Base-by-base conservation (phyloP, 1,140 invertebrate genomes). In the Vollenhovia emeryi region DNA sequence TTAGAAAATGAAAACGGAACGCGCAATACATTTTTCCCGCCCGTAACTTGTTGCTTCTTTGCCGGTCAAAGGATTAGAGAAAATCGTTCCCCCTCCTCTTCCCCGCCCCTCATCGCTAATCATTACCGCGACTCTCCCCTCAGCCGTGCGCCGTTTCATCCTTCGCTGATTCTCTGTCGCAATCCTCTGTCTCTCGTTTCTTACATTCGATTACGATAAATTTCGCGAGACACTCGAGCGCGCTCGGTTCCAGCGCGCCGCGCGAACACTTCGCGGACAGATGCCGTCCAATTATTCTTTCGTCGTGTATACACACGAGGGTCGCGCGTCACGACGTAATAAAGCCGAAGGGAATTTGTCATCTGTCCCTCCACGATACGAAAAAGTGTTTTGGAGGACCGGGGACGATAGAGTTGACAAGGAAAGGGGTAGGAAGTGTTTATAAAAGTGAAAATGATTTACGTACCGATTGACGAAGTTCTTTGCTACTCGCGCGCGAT, bases 261-360 rank as follows among this genome's bases (percentile, higher is more conserved):
- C 62, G 76, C 45, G 64, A 69, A 66, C 52, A 66, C 52, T 86
- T 71, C 74, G 74, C 88, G 75, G 85, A 73, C 64, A 87, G 69
- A 90, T 90, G 85, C 89, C 89, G 89, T 90, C 89, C 89, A 86
- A 88, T 84, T 75, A 88, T 89, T 24, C 79, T 89, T 86, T 89
- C 87, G 84, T 36, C 52, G 64, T 52, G 11, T 48, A 33, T 36
- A 59, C 43, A 40, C 27, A 55, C 66, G 66, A 48, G 27, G 18
- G 18, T 45, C 64, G 43, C 40, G 52, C 13, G 50, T 80, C 45
- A 21, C n/a, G 75, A 64, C 64, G 5, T 13, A 40, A 15, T 82
- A 59, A 80, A 45, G 36, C 45, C 55, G 30, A 82, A 57, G 64
- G 18, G n/a, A 71, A 80, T 15, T 69, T 71, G 11, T 73, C 52